Conservation (phyloP, 2,113 vertebrate species). For the Ramphastos sulfuratus region DNA sequence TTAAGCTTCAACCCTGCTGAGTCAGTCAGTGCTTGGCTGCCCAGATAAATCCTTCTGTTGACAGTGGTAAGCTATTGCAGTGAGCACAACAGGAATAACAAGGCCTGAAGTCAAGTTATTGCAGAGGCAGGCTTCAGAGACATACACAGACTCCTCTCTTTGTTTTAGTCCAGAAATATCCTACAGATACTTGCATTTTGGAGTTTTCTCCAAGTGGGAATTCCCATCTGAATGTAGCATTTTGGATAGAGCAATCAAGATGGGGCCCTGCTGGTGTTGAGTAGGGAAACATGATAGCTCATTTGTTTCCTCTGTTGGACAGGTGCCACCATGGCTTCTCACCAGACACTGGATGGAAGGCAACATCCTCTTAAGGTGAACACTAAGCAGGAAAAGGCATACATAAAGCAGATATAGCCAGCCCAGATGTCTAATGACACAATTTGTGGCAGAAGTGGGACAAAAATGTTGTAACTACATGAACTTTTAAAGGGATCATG, state of each 20-base stretch:
- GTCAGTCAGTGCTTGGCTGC: background rate
- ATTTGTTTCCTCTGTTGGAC: slow-evolving; percentile 1
- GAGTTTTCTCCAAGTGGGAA: slow-evolving; percentile 35
- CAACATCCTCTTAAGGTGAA: slow-evolving; percentile 19
- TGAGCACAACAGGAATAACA: background rate
- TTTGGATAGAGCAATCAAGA: slow-evolving; percentile 33
- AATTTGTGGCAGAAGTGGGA: background rate
- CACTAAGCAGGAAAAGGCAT: background rate
- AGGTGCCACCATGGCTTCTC: slow-evolving; percentile 14
- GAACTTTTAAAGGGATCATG: background rate
- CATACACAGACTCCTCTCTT: background rate
- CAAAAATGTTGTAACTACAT: background rate
- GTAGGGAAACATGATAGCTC: slow-evolving; percentile 37
- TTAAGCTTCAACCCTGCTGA: background rate
- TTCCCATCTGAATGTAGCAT: slow-evolving; percentile 39
- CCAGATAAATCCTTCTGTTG: background rate
- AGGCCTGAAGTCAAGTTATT: background rate
- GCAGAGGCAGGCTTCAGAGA: background rate
- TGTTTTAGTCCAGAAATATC: background rate
- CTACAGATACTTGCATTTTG: background rate
- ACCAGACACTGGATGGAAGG: background rate
- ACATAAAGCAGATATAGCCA: background rate
- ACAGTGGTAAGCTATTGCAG: slow-evolving; percentile 7
- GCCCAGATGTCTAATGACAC: slow-evolving; percentile 7
- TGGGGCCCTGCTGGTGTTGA: slow-evolving; percentile 19